Evolutionary conservation across 1,140 invertebrate species (phyloP), one percentile per base, ranked within the genome.

Genomic region (Andricus grossulariae): DNA sequence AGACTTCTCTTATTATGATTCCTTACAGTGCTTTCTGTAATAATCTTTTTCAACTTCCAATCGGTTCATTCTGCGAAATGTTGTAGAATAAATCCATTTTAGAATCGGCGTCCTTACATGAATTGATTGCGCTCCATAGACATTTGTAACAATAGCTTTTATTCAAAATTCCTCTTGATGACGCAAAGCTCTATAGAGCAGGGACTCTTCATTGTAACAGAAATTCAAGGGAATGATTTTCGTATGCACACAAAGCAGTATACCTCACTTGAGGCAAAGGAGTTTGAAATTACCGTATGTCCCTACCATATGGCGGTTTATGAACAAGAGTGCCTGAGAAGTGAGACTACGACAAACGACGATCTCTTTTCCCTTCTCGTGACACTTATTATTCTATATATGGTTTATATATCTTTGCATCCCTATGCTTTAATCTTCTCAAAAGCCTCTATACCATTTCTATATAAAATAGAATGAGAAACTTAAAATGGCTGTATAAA

Each of bases 201-300:
- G 15, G 57, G 57, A 18, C 52, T 54, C 52, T 8, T n/a, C 52
- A 54, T 54, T 54, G 18, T 19, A 54, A 54, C 18, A 49, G 60
- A 39, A 80, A 74, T 50, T 54, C 50, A 18, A 73, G 73, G 71
- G 71, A 18, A 55, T n/a, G 54, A 45, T 70, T 73, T 74, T 60
- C 15, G 54, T 72, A 18, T 21, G 45, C 49, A 71, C 39, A 18
- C 70, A 57, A 57, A 25, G 55, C 55, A 57, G 19, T 57, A 25
- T 32, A 32, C 25, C 19, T 25, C 11, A 11, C 18, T 66, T 74
- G 25, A 32, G 39, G 73, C 45, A 73, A 75, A 78, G 76, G 73
- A 76, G 52, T 80, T 83, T 49, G 50, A 80, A 82, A 76, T 83
- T 82, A 76, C 74, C 75, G 52, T 78, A 83, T 80, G 80, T 77